These are phyloP conservation scores for Hystrix brachyura DNA, from an alignment of 2,113 vertebrate genomes.

Conservation along the genomic window DNA sequence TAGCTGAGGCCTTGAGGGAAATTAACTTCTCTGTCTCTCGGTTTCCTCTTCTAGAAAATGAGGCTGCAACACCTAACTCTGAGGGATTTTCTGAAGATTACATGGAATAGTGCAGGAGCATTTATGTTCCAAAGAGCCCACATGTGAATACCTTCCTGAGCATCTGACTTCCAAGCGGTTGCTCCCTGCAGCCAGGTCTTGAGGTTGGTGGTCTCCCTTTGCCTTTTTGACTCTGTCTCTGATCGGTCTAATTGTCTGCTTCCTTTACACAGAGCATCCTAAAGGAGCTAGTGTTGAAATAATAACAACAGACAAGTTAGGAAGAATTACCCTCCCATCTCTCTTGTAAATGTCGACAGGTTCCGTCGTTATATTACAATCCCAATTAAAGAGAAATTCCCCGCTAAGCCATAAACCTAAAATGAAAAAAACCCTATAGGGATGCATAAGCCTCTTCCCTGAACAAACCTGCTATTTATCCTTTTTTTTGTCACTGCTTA, in stretches of 20 bases:
- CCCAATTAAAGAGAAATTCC: conserved; percentile 79
- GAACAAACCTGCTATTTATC: conserved; percentile 75
- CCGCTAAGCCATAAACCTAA: conserved; percentile 76
- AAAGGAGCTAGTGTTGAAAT: conserved; percentile 62
- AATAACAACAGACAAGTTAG: conserved; percentile 77
- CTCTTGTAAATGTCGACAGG: conserved; percentile 82
- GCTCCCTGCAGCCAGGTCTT: too few species aligned
- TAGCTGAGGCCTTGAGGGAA: background rate
- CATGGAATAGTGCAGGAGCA: background rate
- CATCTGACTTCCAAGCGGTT: background rate
- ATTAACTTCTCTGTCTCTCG: background rate
- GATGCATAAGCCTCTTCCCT: conserved; percentile 73
- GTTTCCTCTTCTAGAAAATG: background rate
- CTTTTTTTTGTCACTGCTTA: conserved; percentile 58
- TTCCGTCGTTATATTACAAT: conserved; percentile 73
- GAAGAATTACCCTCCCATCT: conserved; percentile 79
- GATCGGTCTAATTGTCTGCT: background rate
- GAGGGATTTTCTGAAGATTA: background rate
- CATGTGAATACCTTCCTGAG: too few species aligned
- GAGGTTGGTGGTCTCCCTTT: background rate
- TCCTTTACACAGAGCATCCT: conserved; percentile 50
- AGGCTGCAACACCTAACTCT: background rate
- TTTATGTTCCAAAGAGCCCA: background rate
- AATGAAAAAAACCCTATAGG: conserved; percentile 80
- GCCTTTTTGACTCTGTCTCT: background rate